Conservation (phyloP, 2,888 invertebrate genomes). For the Pseudococcus jackbeardsleyi region DNA sequence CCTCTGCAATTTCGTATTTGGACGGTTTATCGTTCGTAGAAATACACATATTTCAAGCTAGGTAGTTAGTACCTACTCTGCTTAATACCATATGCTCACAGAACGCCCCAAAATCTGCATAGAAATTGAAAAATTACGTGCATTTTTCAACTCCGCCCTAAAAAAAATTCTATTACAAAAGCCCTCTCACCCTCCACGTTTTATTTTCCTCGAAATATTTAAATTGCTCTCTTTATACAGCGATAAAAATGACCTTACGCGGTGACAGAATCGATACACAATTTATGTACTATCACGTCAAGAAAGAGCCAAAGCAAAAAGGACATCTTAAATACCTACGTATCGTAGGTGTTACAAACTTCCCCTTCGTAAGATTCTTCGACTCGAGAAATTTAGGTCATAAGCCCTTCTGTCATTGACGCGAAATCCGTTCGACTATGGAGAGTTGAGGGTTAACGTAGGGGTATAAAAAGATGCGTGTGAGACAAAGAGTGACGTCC, state of each 20-base stretch:
- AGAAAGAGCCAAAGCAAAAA: neutral
- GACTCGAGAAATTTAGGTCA: conserved; percentile 26
- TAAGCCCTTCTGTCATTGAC: conserved; percentile 31
- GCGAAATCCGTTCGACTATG: neutral
- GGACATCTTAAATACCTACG: neutral
- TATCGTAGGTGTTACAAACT: neutral
- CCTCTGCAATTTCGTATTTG: too few relatives aligned
- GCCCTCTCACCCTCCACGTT: neutral
- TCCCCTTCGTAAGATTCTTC: neutral
- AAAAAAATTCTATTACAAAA: neutral
- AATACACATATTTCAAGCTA: too few relatives aligned
- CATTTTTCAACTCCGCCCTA: neutral
- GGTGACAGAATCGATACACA: conserved; percentile 2
- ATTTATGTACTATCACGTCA: conserved; percentile 27
- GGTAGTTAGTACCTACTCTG: too few relatives aligned
- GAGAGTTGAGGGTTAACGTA: neutral
- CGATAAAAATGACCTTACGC: neutral
- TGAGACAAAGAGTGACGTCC: conserved; percentile 26
- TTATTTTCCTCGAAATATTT: neutral
- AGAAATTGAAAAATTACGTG: neutral
- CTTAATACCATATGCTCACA: too few relatives aligned
- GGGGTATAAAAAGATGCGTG: neutral
- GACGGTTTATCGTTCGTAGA: too few relatives aligned
- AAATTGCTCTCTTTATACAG: neutral
- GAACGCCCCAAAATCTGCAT: neutral